A percentile compares a stretch with the other conserved stretches of the same genome.
Evolutionary conservation across 2,888 invertebrate genomes (phyloP).

Genomic region (Eupithecia pulchellata): DNA sequence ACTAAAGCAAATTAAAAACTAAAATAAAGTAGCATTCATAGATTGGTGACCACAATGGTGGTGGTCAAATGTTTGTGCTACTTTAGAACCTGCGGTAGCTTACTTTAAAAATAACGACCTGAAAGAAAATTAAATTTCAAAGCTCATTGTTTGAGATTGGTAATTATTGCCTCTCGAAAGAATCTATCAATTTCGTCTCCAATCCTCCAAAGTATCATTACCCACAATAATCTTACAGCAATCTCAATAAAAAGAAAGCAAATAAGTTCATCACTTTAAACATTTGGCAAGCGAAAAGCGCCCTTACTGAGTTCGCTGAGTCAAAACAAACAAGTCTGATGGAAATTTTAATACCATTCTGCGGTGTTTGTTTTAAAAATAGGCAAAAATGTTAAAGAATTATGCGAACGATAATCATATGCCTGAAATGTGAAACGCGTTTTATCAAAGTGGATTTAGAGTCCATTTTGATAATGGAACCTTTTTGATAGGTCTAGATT

Average conservation of each 20-base stretch:
- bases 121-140: background rate
- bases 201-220: conserved; percentile 2
- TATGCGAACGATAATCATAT: background rate
- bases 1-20: too few species aligned
- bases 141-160: background rate
- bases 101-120: background rate
- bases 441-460: too few species aligned
- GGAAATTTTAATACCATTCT: conserved; percentile 65
- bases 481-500: too few species aligned
- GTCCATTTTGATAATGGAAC: too few species aligned
- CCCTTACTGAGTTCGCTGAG: conserved; percentile 43
- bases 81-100: too few species aligned
- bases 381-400: conserved; percentile 11
- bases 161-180: background rate
- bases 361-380: conserved; percentile 56
- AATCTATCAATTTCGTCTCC: background rate
- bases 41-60: too few species aligned
- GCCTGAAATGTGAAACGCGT: background rate
- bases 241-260: conserved; percentile 17
- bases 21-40: too few species aligned
- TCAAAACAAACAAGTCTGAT: conserved; percentile 59
- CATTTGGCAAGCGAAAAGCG: conserved; percentile 28
- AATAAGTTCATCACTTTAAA: conserved; percentile 28
- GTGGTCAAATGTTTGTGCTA: too few species aligned
- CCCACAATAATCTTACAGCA: conserved; percentile 8